phyloP scores from a whole-genome alignment of 2,797 vertebrate species.

The Pseudochromis fuscus region DNA sequence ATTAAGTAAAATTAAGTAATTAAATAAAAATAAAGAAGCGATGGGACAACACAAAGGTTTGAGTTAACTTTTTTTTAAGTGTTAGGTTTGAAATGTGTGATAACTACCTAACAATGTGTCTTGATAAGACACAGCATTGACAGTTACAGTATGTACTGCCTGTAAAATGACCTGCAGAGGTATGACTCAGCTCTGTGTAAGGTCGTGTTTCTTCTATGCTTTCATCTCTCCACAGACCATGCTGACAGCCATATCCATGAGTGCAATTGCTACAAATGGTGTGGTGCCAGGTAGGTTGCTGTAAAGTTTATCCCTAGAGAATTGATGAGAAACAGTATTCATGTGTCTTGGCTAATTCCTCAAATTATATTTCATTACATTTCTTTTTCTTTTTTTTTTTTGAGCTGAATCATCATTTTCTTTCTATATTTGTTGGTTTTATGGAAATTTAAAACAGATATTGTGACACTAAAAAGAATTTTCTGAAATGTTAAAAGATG shows the following conservation, averaged over 20 bases:
- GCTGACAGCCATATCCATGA: constrained; percentile 99
- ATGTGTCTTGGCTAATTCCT: too few relatives aligned
- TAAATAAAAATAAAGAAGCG: not conserved
- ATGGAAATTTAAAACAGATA: too few relatives aligned
- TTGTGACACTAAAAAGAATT: too few relatives aligned
- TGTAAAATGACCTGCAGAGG: not conserved
- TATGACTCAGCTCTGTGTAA: not conserved
- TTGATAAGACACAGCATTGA: not conserved
- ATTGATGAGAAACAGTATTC: too few relatives aligned
- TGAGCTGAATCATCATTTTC: not conserved
- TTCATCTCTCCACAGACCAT: constrained; percentile 87
- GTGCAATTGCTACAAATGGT: constrained; percentile 97
- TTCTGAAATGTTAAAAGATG: not conserved
- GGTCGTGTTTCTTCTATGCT: not conserved
- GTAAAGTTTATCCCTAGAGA: not conserved
- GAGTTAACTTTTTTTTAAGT: not conserved
- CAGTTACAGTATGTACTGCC: not conserved
- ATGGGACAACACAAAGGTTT: not conserved
- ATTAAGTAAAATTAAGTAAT: too few relatives aligned
- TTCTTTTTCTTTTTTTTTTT: too few relatives aligned
- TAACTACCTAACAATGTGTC: too few relatives aligned
- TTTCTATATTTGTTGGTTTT: not conserved
- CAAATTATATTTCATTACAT: too few relatives aligned
- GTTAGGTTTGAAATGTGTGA: not conserved
- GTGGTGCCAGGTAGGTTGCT: constrained; percentile 93